These are phyloP conservation scores for Corythoichthys intestinalis DNA, from an alignment of 2,113 vertebrate genomes.

Conservation along the genomic window DNA sequence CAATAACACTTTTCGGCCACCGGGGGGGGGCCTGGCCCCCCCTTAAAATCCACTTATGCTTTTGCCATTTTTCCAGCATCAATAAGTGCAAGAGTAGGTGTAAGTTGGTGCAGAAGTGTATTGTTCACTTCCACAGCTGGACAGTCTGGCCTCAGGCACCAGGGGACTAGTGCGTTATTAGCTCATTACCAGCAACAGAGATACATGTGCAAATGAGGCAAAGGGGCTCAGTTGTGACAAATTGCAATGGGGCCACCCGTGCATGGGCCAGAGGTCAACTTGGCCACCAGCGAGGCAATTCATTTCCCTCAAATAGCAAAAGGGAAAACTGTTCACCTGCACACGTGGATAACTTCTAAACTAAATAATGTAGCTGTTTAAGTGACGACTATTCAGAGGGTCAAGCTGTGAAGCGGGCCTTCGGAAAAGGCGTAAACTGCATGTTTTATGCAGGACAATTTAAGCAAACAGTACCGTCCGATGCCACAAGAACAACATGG, in stretches of 20 bases:
- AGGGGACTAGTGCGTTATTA: constrained; percentile 28
- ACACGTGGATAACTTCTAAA: neutral
- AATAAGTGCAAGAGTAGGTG: no score
- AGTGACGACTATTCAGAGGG: neutral
- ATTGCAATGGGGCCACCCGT: constrained; percentile 3
- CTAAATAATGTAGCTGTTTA: neutral
- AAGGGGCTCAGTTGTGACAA: neutral
- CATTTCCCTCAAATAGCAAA: neutral
- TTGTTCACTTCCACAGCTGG: constrained; percentile 35
- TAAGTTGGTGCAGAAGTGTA: no score
- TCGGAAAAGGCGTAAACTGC: neutral
- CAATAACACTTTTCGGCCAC: no score
- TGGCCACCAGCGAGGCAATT: constrained; percentile 1
- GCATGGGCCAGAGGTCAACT: constrained; percentile 13
- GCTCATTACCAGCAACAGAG: constrained; percentile 38
- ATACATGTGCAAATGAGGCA: constrained; percentile 30
- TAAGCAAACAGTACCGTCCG: neutral
- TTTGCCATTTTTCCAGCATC: no score
- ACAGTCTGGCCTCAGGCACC: constrained; percentile 36
- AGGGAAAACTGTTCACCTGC: neutral
- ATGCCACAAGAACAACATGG: neutral
- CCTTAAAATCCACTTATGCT: no score
- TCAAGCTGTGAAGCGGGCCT: neutral
- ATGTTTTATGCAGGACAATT: neutral
- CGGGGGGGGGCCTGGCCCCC: no score